These are phyloP conservation scores for Drosophila insularis DNA, from an alignment of 1,140 invertebrate species.

Conservation along the genomic window DNA sequence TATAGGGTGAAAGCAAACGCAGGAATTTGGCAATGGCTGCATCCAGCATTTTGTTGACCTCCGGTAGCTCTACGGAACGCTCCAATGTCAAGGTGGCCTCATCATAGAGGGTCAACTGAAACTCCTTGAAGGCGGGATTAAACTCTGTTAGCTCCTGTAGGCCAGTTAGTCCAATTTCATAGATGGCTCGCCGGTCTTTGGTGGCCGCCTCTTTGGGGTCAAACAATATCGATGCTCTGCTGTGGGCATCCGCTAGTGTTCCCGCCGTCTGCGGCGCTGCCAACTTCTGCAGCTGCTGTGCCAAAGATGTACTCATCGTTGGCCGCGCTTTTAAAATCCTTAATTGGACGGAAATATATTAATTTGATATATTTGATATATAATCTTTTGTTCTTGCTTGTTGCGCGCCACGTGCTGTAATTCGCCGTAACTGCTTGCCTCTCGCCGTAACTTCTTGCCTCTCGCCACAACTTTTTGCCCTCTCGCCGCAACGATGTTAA, in stretches of 20 bases:
- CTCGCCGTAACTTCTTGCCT: no score
- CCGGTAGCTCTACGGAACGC: slow-evolving; percentile 89
- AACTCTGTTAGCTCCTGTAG: slow-evolving; percentile 90
- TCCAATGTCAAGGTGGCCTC: slow-evolving; percentile 89
- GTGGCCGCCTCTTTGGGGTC: slow-evolving; percentile 93
- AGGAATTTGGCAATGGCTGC: slow-evolving; percentile 91
- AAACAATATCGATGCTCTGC: slow-evolving; percentile 92
- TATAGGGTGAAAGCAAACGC: slow-evolving; percentile 92
- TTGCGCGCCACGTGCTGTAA: slow-evolving; percentile 3
- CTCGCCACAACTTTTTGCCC: no score
- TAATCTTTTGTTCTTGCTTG: not conserved
- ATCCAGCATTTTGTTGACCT: slow-evolving; percentile 91
- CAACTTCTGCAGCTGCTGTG: slow-evolving; percentile 91
- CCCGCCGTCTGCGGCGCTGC: slow-evolving; percentile 90
- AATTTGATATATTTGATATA: not conserved
- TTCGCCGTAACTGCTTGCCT: no score
- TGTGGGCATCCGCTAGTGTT: slow-evolving; percentile 87
- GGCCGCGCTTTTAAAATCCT: not conserved
- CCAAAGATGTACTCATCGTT: slow-evolving; percentile 88
- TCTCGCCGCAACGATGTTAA: no score
- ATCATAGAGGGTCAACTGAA: slow-evolving; percentile 90
- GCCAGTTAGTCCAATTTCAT: slow-evolving; percentile 92
- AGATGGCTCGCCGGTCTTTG: slow-evolving; percentile 91
- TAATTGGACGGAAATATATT: not conserved
- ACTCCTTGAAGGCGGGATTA: slow-evolving; percentile 88